Evolutionary conservation across 2,888 invertebrate genomes (phyloP).

Genomic region (Thereva unica): DNA sequence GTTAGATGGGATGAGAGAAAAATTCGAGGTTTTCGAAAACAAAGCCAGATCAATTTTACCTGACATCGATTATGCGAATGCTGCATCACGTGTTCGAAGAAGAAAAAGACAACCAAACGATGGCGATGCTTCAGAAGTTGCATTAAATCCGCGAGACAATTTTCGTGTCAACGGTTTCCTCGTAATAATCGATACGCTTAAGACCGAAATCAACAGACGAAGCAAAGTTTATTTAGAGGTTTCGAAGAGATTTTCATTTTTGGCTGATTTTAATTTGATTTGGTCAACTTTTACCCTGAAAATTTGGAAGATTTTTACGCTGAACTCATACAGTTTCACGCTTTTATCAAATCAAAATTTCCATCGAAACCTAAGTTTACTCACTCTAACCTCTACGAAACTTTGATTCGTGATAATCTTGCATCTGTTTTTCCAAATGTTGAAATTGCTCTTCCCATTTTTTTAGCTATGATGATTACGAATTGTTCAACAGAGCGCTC

Average conservation of each 20-base stretch:
- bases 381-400: too few species aligned
- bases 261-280: too few species aligned
- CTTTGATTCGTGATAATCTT: too few species aligned
- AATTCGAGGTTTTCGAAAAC: conserved; percentile 10
- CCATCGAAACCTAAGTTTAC: not conserved
- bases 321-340: conserved; percentile 17
- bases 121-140: conserved; percentile 24
- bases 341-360: conserved; percentile 12
- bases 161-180: conserved; percentile 13
- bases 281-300: conserved; percentile 3
- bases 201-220: conserved; percentile 16
- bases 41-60: conserved; percentile 16
- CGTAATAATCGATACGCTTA: conserved; percentile 16
- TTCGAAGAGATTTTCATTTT: conserved; percentile 10
- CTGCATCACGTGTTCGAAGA: too few species aligned
- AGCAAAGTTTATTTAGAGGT: conserved; percentile 9
- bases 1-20: conserved; percentile 12
- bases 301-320: conserved; percentile 13
- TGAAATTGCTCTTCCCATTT: too few species aligned
- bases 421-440: too few species aligned
- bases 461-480: too few species aligned
- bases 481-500: too few species aligned
- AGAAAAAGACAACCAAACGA: too few species aligned
- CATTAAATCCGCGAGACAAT: too few species aligned
- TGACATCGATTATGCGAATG: too few species aligned